phyloP scores from a whole-genome alignment of 1,140 invertebrate species.

The Trichonephila clavata region DNA sequence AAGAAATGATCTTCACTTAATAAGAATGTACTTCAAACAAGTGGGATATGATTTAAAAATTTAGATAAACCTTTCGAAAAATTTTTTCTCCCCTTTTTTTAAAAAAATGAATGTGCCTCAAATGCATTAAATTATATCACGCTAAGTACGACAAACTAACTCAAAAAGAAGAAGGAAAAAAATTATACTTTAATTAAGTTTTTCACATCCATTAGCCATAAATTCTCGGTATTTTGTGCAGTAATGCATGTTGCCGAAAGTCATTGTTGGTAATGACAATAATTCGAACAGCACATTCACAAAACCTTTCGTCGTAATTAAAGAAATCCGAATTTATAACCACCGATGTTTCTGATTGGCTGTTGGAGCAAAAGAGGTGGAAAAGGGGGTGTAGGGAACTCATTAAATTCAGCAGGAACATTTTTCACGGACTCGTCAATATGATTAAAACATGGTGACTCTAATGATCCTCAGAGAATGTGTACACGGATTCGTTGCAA shows the following conservation, averaged over 20 bases:
- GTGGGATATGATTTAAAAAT: not conserved
- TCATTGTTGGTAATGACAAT: conserved; percentile 68
- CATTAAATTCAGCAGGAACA: conserved; percentile 55
- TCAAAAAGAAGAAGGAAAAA: not conserved
- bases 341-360: conserved; percentile 46
- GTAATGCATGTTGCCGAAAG: conserved; percentile 36
- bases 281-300: conserved; percentile 49
- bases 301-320: conserved; percentile 66
- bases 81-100: not conserved
- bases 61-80: not conserved
- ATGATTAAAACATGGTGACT: conserved; percentile 46
- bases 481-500: not conserved
- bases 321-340: conserved; percentile 70
- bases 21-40: no score
- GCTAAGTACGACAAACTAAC: not conserved
- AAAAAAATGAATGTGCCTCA: not conserved
- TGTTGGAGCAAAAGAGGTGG: not conserved
- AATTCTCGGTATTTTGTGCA: not conserved
- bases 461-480: conserved; percentile 32
- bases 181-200: conserved; percentile 37
- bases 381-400: conserved; percentile 15
- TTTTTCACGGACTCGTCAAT: conserved; percentile 64
- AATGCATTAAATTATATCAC: not conserved
- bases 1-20: no score
- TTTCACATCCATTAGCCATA: conserved; percentile 43